These are phyloP conservation scores for Brachyptera risi DNA, from an alignment of 2,888 invertebrate species.

Conservation along the genomic window DNA sequence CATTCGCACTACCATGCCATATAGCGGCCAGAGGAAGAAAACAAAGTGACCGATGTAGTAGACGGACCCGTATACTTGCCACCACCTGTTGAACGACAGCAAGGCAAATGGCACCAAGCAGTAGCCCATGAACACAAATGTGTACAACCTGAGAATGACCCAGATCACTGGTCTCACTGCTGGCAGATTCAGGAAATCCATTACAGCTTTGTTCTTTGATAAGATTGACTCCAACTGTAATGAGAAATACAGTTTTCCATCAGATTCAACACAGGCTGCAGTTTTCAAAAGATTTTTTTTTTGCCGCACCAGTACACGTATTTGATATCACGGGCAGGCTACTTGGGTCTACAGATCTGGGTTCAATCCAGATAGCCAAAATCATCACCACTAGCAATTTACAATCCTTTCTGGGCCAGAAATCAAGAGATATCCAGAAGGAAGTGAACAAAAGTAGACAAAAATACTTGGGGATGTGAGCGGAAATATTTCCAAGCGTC, in stretches of 20 bases:
- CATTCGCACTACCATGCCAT: constrained; percentile 44
- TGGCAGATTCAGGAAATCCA: constrained; percentile 46
- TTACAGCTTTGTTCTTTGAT: constrained; percentile 39
- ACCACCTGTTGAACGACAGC: constrained; percentile 65
- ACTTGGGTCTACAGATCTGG: too few relatives aligned
- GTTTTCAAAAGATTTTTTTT: neutral
- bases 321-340: too few relatives aligned
- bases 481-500: too few relatives aligned
- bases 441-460: too few relatives aligned
- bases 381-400: too few relatives aligned
- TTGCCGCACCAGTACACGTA: too few relatives aligned
- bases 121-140: constrained; percentile 80
- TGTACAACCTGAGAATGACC: constrained; percentile 63
- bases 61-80: constrained; percentile 56
- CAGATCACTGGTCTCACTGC: constrained; percentile 50
- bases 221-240: constrained; percentile 35
- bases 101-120: constrained; percentile 70
- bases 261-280: neutral
- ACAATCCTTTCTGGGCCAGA: too few relatives aligned
- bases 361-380: too few relatives aligned
- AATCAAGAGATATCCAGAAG: too few relatives aligned
- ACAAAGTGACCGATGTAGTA: constrained; percentile 67
- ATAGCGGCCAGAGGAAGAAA: constrained; percentile 61
- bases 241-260: too few relatives aligned
- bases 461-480: too few relatives aligned